Percentiles rank a stretch among this genome's conserved stretches.
phyloP scores from a whole-genome alignment of 2,113 vertebrate genomes.

The Phaetusa simplex region DNA sequence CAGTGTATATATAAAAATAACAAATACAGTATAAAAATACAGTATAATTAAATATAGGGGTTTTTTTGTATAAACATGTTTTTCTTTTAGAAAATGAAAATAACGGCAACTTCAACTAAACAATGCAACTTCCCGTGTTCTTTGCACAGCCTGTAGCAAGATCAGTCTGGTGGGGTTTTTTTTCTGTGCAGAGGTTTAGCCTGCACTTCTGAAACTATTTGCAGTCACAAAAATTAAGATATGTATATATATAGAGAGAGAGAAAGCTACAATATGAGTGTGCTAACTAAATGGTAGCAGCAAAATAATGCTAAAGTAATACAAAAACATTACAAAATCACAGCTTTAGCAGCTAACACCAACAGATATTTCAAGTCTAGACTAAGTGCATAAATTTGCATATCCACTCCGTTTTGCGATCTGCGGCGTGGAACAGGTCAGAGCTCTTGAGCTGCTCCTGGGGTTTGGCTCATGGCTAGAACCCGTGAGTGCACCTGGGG shows the following conservation, averaged over 20 bases:
- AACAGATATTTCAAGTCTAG: background rate
- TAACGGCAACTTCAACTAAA: background rate
- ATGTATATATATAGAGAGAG: too few relatives aligned
- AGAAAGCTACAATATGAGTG: background rate
- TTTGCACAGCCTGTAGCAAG: background rate
- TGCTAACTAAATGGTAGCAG: background rate
- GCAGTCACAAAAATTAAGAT: background rate
- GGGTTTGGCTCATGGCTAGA: background rate
- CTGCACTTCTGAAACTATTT: background rate
- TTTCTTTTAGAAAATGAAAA: background rate
- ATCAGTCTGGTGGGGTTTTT: background rate
- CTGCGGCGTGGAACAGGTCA: accelerated
- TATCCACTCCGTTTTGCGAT: too few relatives aligned
- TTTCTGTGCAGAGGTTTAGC: background rate
- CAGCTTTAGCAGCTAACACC: background rate
- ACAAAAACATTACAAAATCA: background rate
- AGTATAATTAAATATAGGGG: too few relatives aligned
- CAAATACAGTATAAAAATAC: too few relatives aligned
- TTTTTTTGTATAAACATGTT: background rate
- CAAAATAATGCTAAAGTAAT: background rate
- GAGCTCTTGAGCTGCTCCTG: background rate
- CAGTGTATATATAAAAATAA: too few relatives aligned
- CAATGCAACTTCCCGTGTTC: background rate
- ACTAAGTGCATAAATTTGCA: background rate
- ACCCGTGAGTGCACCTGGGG: accelerated